Evolutionary conservation across 2,888 invertebrate species (phyloP), one percentile per base, ranked within the genome.

Genomic region (Drosophila buzzatii): DNA sequence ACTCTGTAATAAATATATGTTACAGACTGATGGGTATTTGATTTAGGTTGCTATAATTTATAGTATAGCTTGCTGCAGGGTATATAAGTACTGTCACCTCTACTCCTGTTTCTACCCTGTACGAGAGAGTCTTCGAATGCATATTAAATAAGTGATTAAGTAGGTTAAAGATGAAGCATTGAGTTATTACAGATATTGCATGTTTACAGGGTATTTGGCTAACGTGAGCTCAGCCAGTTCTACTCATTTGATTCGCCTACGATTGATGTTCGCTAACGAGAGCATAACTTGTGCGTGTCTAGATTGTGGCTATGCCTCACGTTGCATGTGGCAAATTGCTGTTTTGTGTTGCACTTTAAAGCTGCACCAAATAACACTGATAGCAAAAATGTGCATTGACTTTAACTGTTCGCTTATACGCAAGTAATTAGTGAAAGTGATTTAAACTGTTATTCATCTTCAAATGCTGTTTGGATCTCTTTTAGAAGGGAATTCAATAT

Each of bases 281-380:
- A 89, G 89, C 85, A 85, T 85, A 85, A 78, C 76, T 76, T 73
- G 70, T 82, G 83, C 81, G 79, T 77, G 81, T 77, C 55, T 51
- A 68, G 78, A 78, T 78, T 80, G 61, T 62, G 61, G 64, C 52
- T 52, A 49, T 45, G 68, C 55, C 63, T 66, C 65, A 42, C 55
- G 70, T 85, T 87, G 89, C 85, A 85, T 85, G 85, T 85, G 74
- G 85, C 70, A 81, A 87, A 73, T 84, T 75, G 79, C 76, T 79
- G 82, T 71, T 72, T 70, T 74, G 71, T 70, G 76, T 62, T 89
- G 82, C 89, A 84, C 73, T 73, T 68, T 66, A 66, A 80, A 58
- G 61, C 77, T 80, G 61, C 64, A 66, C 61, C 72, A 51, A 59
- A 70, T 55, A 71, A 20, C 16, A 63, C 57, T 53, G 20, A 16